Conservation (phyloP, 2,113 vertebrate genomes). For the Microcebus tavaratra region DNA sequence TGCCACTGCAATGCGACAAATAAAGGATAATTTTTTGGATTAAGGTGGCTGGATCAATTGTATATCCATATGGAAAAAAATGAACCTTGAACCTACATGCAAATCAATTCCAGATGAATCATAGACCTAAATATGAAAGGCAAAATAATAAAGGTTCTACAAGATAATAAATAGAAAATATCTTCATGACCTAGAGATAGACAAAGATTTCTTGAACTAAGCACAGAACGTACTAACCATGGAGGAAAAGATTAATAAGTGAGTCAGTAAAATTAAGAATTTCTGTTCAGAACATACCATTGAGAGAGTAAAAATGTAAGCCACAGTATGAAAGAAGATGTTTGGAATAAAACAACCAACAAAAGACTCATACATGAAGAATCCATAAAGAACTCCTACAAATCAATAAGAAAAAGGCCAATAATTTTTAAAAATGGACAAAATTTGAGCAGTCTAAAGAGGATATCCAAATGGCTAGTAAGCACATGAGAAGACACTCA, state of each 20-base stretch:
- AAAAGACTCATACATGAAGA: background rate
- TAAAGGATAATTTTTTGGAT: background rate
- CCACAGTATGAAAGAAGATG: background rate
- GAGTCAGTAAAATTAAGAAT: background rate
- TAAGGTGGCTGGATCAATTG: background rate
- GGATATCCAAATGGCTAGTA: background rate
- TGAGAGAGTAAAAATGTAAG: background rate
- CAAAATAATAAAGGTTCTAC: no score
- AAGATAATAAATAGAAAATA: no score
- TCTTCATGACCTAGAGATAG: no score
- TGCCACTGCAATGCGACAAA: background rate
- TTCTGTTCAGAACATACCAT: conserved; percentile 9
- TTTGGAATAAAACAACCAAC: background rate
- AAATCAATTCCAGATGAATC: no score
- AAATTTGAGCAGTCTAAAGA: background rate
- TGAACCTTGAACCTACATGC: background rate
- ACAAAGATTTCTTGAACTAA: background rate
- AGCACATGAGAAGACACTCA: background rate
- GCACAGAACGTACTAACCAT: background rate
- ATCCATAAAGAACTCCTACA: background rate
- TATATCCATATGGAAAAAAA: background rate
- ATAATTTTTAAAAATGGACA: background rate
- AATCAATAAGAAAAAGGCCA: background rate
- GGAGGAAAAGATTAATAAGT: background rate
- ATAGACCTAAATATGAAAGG: no score